phyloP scores from a whole-genome alignment of 2,113 vertebrate genomes.

The Sturnira hondurensis region DNA sequence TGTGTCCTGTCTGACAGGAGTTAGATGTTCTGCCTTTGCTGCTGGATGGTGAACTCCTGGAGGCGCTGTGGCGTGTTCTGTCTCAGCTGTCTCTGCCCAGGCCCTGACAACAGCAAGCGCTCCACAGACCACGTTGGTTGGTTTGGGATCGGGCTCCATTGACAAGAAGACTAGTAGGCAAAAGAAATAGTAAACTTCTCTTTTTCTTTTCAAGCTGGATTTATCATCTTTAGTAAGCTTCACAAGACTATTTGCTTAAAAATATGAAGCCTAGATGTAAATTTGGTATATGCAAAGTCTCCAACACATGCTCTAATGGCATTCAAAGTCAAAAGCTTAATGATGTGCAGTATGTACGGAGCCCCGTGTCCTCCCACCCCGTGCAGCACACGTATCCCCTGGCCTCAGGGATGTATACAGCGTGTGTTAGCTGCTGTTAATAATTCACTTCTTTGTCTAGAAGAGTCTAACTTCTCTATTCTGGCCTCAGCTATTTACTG shows the following conservation, averaged over 20 bases:
- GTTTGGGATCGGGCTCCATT: neutral
- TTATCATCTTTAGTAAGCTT: neutral
- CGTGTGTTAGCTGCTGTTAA: neutral
- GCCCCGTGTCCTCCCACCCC: neutral
- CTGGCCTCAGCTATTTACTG: neutral
- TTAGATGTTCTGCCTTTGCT: neutral
- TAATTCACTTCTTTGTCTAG: neutral
- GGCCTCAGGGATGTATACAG: neutral
- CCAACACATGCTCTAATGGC: neutral
- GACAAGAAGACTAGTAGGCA: neutral
- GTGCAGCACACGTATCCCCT: neutral
- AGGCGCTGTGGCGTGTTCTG: too few species aligned
- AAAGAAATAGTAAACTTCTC: neutral
- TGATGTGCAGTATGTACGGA: fast-evolving
- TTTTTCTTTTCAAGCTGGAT: neutral
- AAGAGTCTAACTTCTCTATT: neutral
- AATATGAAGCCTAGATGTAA: neutral
- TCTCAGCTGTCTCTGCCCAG: neutral
- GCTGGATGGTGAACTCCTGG: neutral
- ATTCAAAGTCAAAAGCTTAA: neutral
- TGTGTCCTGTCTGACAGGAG: fast-evolving
- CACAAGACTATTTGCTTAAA: neutral
- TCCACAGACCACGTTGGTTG: too few species aligned
- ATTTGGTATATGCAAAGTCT: neutral
- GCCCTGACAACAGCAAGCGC: neutral